These are phyloP conservation scores for Paragorgia papillata DNA, from an alignment of 92 coral and sea anemone species.

Conservation along the genomic window DNA sequence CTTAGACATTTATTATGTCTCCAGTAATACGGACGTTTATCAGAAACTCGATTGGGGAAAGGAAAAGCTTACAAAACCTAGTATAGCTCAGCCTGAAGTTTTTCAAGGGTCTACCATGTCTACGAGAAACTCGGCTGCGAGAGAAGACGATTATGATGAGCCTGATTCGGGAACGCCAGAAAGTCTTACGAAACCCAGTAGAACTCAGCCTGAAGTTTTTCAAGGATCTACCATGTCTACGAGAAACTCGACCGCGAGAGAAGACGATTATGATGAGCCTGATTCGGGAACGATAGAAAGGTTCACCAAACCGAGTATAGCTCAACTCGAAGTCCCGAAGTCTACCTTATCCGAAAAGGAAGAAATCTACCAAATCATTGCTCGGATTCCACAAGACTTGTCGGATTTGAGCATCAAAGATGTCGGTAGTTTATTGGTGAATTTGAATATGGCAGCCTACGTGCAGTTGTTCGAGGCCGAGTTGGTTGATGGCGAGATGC, in stretches of 20 bases:
- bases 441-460: not conserved
- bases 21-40: too few relatives aligned
- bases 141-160: too few relatives aligned
- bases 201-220: too few relatives aligned
- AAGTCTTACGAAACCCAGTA: too few relatives aligned
- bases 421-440: not conserved
- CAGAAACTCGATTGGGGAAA: too few relatives aligned
- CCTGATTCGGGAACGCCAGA: too few relatives aligned
- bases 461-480: not conserved
- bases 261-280: too few relatives aligned
- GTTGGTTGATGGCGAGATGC: not conserved
- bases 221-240: too few relatives aligned
- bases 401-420: not conserved
- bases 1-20: too few relatives aligned
- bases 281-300: not conserved
- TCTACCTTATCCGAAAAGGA: not conserved
- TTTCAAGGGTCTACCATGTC: not conserved
- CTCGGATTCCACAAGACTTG: not conserved
- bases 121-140: too few relatives aligned
- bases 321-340: not conserved
- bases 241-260: too few relatives aligned
- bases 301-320: not conserved
- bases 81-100: not conserved
- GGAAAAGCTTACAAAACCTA: not conserved
- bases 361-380: not conserved